These are phyloP conservation scores for Napeogenes inachia DNA, from an alignment of 2,888 invertebrate species.

Conservation along the genomic window DNA sequence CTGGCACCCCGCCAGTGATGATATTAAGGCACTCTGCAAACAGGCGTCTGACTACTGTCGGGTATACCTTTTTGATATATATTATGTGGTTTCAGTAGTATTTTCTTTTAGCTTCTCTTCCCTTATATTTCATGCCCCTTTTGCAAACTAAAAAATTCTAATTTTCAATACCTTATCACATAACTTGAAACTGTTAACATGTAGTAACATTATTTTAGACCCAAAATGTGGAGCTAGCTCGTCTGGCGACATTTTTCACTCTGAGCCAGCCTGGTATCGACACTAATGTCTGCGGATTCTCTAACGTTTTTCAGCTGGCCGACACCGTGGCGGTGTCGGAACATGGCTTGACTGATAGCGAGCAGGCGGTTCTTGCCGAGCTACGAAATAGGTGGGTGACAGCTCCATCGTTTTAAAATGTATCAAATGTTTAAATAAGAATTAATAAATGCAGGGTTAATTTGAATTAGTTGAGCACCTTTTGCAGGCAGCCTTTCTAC, in stretches of 20 bases:
- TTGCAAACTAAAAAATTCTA: not conserved
- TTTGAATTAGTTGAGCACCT: no score
- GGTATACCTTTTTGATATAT: constrained; percentile 50
- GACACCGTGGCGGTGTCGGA: constrained; percentile 80
- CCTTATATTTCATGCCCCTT: no score
- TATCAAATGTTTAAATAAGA: no score
- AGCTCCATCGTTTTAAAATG: no score
- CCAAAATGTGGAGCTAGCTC: constrained; percentile 81
- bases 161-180: not conserved
- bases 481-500: no score
- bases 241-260: constrained; percentile 82
- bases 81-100: not conserved
- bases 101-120: no score
- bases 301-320: constrained; percentile 78
- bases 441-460: no score
- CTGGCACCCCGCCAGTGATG: constrained; percentile 88
- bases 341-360: constrained; percentile 81
- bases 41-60: constrained; percentile 82
- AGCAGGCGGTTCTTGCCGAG: constrained; percentile 78
- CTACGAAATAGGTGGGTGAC: constrained; percentile 76
- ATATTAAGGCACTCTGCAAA: constrained; percentile 78
- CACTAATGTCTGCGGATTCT: constrained; percentile 88
- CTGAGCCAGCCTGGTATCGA: constrained; percentile 79
- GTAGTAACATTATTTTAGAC: constrained; percentile 49
- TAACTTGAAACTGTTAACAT: not conserved